Evolutionary conservation across 2,888 invertebrate species (phyloP), one percentile per base, ranked within the genome.

Genomic region (Chydorus sphaericus): DNA sequence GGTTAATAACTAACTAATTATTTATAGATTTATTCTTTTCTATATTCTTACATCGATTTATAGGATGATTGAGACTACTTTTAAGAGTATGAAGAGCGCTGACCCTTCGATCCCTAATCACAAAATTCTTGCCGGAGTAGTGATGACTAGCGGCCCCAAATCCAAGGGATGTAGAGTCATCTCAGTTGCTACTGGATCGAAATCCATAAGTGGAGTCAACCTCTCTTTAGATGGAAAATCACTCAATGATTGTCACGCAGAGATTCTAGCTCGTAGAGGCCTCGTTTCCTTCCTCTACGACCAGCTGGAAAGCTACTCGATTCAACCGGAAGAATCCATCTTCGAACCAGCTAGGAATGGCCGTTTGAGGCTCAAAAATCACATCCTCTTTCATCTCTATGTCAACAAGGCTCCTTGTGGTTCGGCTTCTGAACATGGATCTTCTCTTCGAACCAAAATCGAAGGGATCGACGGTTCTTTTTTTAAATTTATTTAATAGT

Each of bases 341-440:
- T 76, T 79, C 62, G 68, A 66, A 52, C 61, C 60, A 63, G 77
- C 78, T 58, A 67, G 74, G 4, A 67, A 73, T 53, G 71, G 16
- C 36, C 52, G 18, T 11, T 18, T 52, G n/a, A 16, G 33, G 14
- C 11, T 52, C 18, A 52, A 52, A 14, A 14, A 8, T 4, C 23
- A 52, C 20, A 36, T 52, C 55, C 80, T 82, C 65, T 83, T 98
- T 69, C 94, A 97, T 73, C 76, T 98, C 65, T 98, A 91, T 73
- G 92, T 97, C 65, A 93, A 89, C 73, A 93, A 96, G 28, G 90
- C 96, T 44, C 97, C 97, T 3, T 98, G 97, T 73, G 97, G 97
- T 4, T 96, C 96, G 74, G 91, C 91, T n/a, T n/a, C n/a, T n/a
- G n/a, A n/a, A n/a, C n/a, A n/a, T n/a, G n/a, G n/a, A n/a, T n/a